Percentiles rank a stretch among this genome's conserved stretches.
These are phyloP conservation scores for Endomychus coccineus DNA, from an alignment of 2,888 invertebrate genomes.

Conservation along the genomic window DNA sequence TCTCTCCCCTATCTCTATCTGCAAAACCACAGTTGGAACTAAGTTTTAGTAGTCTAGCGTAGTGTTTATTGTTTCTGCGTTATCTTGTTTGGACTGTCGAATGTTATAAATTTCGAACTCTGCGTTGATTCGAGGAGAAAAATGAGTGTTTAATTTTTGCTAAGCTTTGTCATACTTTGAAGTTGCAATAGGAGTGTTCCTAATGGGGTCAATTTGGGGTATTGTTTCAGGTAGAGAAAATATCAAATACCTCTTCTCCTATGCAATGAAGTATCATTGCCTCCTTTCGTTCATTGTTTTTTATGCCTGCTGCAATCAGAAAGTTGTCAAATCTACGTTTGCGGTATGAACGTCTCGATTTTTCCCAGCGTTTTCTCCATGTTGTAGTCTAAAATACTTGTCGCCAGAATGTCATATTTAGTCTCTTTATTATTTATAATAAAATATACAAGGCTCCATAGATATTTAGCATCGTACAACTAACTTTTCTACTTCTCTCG, in stretches of 20 bases:
- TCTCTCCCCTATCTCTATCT: conserved; percentile 6
- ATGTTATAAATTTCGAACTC: conserved; percentile 15
- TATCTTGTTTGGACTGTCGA: conserved; percentile 9
- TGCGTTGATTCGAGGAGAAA: conserved; percentile 10
- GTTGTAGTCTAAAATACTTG: too few species aligned
- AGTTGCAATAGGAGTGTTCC: neutral
- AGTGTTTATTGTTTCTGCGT: conserved; percentile 8
- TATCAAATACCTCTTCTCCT: conserved; percentile 15
- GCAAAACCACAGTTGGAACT: conserved; percentile 9
- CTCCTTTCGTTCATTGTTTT: conserved; percentile 7
- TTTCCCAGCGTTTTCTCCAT: too few species aligned
- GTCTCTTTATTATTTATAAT: too few species aligned
- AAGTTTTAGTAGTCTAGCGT: conserved; percentile 11
- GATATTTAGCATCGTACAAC: too few species aligned
- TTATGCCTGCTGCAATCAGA: conserved; percentile 12
- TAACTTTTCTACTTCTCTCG: too few species aligned
- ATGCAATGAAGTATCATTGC: conserved; percentile 14
- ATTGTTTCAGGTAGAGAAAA: conserved; percentile 12
- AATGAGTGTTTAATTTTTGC: conserved; percentile 8
- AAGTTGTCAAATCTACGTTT: conserved; percentile 12
- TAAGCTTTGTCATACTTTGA: conserved; percentile 12
- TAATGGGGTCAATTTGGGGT: conserved; percentile 1
- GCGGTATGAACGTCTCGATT: too few species aligned
- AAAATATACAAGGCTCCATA: too few species aligned
- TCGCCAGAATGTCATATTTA: too few species aligned